Evolutionary conservation across 30 jellyfish, hydroid and myxozoan genomes (phyloP), one percentile per base, ranked within the genome.

Genomic region (Chironex yamaguchii): DNA sequence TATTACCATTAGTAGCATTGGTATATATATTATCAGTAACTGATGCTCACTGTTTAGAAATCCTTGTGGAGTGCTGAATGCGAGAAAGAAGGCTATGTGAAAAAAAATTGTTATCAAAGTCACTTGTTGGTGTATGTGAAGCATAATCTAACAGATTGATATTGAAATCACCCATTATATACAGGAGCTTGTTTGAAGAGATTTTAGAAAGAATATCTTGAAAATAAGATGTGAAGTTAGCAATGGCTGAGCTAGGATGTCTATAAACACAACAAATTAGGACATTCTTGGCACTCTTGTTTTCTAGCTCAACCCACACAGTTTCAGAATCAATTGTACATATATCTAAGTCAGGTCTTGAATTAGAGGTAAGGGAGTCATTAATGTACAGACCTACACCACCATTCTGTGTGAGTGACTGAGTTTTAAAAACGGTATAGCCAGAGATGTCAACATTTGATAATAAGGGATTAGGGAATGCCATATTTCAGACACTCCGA

Each of bases 151-250:
- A 69, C 22, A 77, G 89, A 53, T 77, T 53, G 28, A 80, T 42
- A 80, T 62, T 80, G 74, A 80, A 77, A 53, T 77, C 89, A 26
- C 80, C 89, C 66, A 49, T 26, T 28, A 77, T 79, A 29, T 62
- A 79, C 4, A 62, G 33, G 49, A n/a, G 29, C 71, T 77, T 77
- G 34, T 27, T 36, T 13, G 67, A 25, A 50, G 77, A 52, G 58
- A 49, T 36, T 22, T 52, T 77, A 52, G 89, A 53, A 17, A 52
- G 81, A 36, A 58, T 13, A 52, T 29, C 26, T n/a, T 77, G 81
- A 52, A 77, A 53, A 29, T 77, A 69, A 29, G 54, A 31, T 58
- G 89, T 58, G 67, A 77, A 36, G 69, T 25, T 77, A 52, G n/a
- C 80, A 24, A 77, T 62, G n/a, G 31, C 28, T 2, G 89, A 49